Conservation (phyloP, 2,888 invertebrate genomes). For the Mesoligia furuncula region DNA sequence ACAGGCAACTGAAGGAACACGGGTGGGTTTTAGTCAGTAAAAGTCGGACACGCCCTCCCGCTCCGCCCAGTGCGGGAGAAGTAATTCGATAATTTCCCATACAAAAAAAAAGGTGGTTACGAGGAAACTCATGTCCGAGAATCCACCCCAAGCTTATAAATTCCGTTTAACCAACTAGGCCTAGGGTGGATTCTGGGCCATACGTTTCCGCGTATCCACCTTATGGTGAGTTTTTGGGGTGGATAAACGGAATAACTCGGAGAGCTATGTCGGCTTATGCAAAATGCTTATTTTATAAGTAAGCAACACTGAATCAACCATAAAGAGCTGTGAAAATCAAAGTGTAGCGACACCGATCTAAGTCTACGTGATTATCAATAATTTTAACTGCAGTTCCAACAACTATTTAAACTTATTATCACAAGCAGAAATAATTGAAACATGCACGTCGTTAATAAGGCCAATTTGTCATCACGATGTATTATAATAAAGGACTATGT, state of each 20-base stretch:
- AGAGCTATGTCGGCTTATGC: constrained; percentile 39
- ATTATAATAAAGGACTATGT: constrained; percentile 21
- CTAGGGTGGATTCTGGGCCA: too few relatives aligned
- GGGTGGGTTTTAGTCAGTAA: too few relatives aligned
- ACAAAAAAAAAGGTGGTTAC: too few relatives aligned
- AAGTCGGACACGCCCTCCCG: too few relatives aligned
- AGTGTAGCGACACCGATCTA: constrained; percentile 50
- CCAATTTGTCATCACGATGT: constrained; percentile 47
- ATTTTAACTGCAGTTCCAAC: constrained; percentile 36
- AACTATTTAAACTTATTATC: constrained; percentile 47
- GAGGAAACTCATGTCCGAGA: too few relatives aligned
- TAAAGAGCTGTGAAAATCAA: constrained; percentile 29
- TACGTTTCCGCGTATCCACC: too few relatives aligned
- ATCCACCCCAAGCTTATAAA: too few relatives aligned
- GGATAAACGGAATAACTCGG: constrained; percentile 12
- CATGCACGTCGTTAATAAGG: constrained; percentile 47
- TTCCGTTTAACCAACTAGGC: too few relatives aligned
- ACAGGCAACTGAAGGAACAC: too few relatives aligned
- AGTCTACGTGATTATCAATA: constrained; percentile 30
- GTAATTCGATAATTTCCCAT: too few relatives aligned
- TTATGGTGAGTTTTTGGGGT: too few relatives aligned
- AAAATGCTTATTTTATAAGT: constrained; percentile 16
- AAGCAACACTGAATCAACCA: constrained; percentile 53
- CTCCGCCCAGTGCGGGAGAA: too few relatives aligned
- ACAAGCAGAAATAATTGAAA: constrained; percentile 55